phyloP scores from a whole-genome alignment of 2,797 vertebrate species.

The Acrossocheilus fasciatus region DNA sequence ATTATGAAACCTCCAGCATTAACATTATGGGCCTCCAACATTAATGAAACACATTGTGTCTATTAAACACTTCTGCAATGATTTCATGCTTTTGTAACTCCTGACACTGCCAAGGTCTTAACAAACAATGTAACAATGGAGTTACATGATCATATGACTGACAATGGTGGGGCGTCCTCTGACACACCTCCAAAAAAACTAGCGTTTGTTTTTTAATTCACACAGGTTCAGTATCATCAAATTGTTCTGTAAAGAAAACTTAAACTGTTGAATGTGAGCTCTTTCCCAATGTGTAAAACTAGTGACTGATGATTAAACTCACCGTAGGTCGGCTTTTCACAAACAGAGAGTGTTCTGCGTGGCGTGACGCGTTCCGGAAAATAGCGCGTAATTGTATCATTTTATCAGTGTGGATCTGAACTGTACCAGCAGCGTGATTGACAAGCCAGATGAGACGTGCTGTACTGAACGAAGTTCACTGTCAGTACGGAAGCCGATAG shows the following conservation, averaged over 20 bases:
- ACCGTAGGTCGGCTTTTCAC: conserved; percentile 41
- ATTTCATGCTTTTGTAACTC: conserved; percentile 23
- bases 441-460: conserved; percentile 1
- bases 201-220: not conserved
- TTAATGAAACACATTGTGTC: not conserved
- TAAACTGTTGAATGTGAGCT: not conserved
- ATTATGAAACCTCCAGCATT: not conserved
- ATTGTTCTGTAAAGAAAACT: not conserved
- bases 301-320: conserved; percentile 2
- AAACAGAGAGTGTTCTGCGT: not conserved
- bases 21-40: not conserved
- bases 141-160: conserved; percentile 1
- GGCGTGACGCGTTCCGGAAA: conserved; percentile 13
- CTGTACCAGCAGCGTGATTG: not conserved
- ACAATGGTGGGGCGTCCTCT: conserved; percentile 12
- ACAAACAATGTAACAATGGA: not conserved
- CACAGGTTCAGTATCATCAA: not conserved
- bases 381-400: conserved; percentile 39
- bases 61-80: not conserved
- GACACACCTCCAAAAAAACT: conserved; percentile 21
- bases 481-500: conserved; percentile 49
- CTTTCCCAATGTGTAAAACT: not conserved
- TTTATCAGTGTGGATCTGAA: not conserved
- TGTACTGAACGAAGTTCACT: not conserved
- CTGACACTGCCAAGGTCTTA: not conserved